phyloP scores from a whole-genome alignment of 2,113 vertebrate genomes.

The Pipra filicauda region DNA sequence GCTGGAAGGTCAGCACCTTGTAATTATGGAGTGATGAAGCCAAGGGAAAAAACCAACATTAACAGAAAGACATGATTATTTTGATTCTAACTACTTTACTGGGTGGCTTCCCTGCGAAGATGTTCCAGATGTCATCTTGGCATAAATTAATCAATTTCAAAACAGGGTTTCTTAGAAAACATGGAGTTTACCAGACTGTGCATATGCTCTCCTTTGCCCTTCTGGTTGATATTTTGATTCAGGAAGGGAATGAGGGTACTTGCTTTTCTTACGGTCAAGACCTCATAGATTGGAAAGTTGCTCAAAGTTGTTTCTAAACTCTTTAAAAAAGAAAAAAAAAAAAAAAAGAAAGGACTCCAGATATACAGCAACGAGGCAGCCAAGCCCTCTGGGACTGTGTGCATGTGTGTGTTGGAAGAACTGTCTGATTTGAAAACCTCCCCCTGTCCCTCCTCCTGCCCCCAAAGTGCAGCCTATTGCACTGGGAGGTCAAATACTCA shows the following conservation, averaged over 20 bases:
- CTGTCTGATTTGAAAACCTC: background rate
- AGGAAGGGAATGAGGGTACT: background rate
- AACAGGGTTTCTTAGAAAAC: slow-evolving; percentile 33
- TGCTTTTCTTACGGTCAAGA: background rate
- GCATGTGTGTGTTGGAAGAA: background rate
- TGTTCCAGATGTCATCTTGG: slow-evolving; percentile 64
- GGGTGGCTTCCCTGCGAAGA: slow-evolving; percentile 58
- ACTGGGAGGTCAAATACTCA: background rate
- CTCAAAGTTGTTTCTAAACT: background rate
- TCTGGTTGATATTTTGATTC: background rate
- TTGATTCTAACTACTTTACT: slow-evolving; percentile 47
- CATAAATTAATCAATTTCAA: slow-evolving; percentile 49
- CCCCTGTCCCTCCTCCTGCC: background rate
- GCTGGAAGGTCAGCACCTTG: slow-evolving; percentile 9
- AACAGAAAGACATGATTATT: slow-evolving; percentile 51
- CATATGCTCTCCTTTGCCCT: background rate
- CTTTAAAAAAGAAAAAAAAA: no score
- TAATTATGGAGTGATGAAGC: slow-evolving; percentile 1
- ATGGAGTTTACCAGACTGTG: background rate
- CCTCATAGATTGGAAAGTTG: background rate
- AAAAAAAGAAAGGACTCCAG: background rate
- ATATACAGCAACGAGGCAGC: background rate
- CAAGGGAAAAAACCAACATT: background rate
- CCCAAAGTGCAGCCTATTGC: background rate
- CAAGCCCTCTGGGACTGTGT: background rate